Base-by-base conservation (phyloP, 2,113 vertebrate genomes). In the Stegastes partitus region DNA sequence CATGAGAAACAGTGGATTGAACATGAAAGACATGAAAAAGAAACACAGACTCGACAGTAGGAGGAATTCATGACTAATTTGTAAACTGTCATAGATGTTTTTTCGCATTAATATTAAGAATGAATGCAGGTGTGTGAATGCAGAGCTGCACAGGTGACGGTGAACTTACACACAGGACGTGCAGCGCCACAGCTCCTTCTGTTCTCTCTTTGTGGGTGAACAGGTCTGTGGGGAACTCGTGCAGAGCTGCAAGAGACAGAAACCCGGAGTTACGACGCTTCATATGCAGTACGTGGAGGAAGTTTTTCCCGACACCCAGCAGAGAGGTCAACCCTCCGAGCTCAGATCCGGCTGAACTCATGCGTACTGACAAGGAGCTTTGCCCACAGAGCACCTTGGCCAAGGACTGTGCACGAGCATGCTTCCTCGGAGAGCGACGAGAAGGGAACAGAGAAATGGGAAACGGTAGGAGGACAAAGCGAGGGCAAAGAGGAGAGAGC, bases 131-230 rank as follows among this genome's bases (percentile, higher is more conserved):
- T 7, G 8, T 34, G 12, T 42, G 8, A 42, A 42, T 42, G 39
- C 39, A 42, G 12, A 42, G 39, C 14, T 42, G 39, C 14, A 14
- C 39, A 6, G 2, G 26, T 31, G 5, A 44, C 26, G 19, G 54
- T 58, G 25, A 59, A 97, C 97, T 98, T 95, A 98, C 97, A 92
- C 96, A 98, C n/a, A 98, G 90, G 78, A 97, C 95, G 0, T 98
- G 97, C 23, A 98, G 94, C n/a, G 95, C 86, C 75, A 98, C 94
- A 0, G 96, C 97, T 87, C 97, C 97, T 23, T 96, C 96, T 16
- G 94, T 93, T 77, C 97, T 89, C 73, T 97, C 94, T 59, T 96
- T 93, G 0, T 98, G 91, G 0, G 96, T 96, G 91, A 98, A 98
- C 93, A 98, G 93, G 92, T 98, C 97, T 45, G 87, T 93, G 0